Base-by-base conservation (phyloP, 2,113 vertebrate genomes). In the Podarcis raffonei region DNA sequence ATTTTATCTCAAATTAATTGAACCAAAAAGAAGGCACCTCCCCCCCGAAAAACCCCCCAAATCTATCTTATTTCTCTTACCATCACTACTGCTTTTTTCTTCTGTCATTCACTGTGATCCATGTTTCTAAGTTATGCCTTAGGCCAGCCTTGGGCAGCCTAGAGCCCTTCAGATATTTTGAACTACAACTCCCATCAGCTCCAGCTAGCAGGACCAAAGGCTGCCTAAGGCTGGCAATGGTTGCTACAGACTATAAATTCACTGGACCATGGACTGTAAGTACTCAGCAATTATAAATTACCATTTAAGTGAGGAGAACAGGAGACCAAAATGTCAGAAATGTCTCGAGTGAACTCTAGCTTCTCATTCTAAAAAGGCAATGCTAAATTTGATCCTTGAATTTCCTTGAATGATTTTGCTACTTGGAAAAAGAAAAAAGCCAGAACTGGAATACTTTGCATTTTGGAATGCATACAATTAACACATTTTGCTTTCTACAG, bases 251-350 rank as follows among this genome's bases (percentile, higher is more conserved):
- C 6, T 79, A 62, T 62, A 87, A 82, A 83, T 75, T 66, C 83
- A 86, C 88, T 82, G 0, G 1, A 79, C 22, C 83, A 94, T 53
- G 42, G 78, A 75, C 35, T 92, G 59, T 23, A 80, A 11, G 81
- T 93, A 95, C 90, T 89, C 82, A 93, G n/a, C 71, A 22, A 83
- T 42, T 83, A 35, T 71, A 83, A 16, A 90, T 16, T 48, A 87
- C 82, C 72, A 91, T 83, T 91, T 11, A 8, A 11, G 11, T 6
- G 62, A 85, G 90, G 37, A 91, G 27, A 72, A 81, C 25, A 16
- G 66, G 39, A 80, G 22, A 3, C 2, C 48, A 85, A n/a, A 82
- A 6, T 25, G 71, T 12, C 1, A 62, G n/a, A 93, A 86, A 90
- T 53, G n/a, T n/a, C 27, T 75, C 30, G 3, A 89, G 53, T 69